Conservation (phyloP, 2,113 vertebrate genomes). For the Poecilia latipinna region DNA sequence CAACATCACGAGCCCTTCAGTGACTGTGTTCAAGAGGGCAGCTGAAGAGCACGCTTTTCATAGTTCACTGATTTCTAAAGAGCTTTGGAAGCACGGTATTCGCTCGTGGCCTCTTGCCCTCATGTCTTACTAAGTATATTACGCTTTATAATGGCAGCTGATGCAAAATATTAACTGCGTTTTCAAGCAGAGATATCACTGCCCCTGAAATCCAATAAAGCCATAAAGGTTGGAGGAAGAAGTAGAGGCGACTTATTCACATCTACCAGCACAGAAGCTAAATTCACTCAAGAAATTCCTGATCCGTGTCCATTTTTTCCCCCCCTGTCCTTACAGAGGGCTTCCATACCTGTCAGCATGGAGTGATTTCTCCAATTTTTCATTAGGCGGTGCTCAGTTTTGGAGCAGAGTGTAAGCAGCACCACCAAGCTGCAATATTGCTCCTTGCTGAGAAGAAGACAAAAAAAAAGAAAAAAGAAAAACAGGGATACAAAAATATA, state of each 20-base stretch:
- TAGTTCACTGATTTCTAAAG: constrained; percentile 72
- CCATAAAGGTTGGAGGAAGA: constrained; percentile 17
- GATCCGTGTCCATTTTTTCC: not conserved
- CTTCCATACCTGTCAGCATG: not conserved
- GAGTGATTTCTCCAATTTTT: not conserved
- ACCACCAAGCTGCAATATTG: not conserved
- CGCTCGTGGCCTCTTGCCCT: constrained; percentile 55
- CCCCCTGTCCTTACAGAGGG: constrained; percentile 6
- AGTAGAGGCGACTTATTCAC: not conserved
- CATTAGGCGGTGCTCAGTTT: not conserved
- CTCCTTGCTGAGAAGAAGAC: not conserved
- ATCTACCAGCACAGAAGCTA: not conserved
- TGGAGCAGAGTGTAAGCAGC: not conserved
- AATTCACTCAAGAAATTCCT: not conserved
- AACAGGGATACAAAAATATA: not conserved
- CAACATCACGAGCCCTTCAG: constrained; percentile 52
- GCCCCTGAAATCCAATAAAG: constrained; percentile 31
- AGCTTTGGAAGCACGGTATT: constrained; percentile 52
- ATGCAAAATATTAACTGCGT: constrained; percentile 59
- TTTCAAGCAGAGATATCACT: constrained; percentile 49
- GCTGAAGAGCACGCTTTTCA: constrained; percentile 65
- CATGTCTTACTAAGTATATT: constrained; percentile 59
- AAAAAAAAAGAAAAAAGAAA: not conserved
- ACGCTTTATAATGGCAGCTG: constrained; percentile 54
- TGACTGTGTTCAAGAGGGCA: constrained; percentile 58